Evolutionary conservation across 2,113 vertebrate genomes (phyloP), one percentile per base, ranked within the genome.

Genomic region (Cebidichthys violaceus): DNA sequence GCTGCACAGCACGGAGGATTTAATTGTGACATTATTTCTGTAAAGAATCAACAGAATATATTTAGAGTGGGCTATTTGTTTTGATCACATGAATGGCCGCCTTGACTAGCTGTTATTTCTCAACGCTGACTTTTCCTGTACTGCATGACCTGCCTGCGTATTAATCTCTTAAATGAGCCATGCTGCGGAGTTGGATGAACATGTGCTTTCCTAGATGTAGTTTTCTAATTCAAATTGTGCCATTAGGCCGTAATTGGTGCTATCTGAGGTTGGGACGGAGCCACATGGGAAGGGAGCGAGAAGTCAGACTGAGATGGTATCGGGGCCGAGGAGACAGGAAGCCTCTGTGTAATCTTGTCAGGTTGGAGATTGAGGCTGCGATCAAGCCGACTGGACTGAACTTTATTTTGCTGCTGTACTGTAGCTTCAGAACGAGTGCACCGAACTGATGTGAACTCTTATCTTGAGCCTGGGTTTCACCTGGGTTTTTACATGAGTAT

Each of bases 281-380:
- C 76, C 70, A 55, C 24, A 66, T 52, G 74, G 85, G 86, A 89
- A 83, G 86, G 81, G 80, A 85, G 81, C 43, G 35, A 86, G 90
- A 87, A 88, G 89, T 89, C 92, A 83, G 91, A 82, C 90, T 29
- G 74, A 88, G 94, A 95, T 95, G 90, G 71, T 93, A 95, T 95
- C 94, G 8, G 57, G 78, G 62, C 52, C 11, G 57, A 80, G 90
- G 91, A 94, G 94, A 92, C 93, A 94, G 93, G 94, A 94, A 94
- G 92, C 90, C 85, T 85, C 87, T 93, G 89, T 90, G 84, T 95
- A 95, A 95, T 95, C 94, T 93, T 69, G 92, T 94, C 94, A 94
- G 87, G 75, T 91, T 77, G 72, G 80, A 90, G 90, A 94, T 95
- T 68, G 65, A 81, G 77, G 83, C 85, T 31, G 82, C 47, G 90